phyloP scores from a whole-genome alignment of 2,113 vertebrate species.

The Phodopus roborovskii region DNA sequence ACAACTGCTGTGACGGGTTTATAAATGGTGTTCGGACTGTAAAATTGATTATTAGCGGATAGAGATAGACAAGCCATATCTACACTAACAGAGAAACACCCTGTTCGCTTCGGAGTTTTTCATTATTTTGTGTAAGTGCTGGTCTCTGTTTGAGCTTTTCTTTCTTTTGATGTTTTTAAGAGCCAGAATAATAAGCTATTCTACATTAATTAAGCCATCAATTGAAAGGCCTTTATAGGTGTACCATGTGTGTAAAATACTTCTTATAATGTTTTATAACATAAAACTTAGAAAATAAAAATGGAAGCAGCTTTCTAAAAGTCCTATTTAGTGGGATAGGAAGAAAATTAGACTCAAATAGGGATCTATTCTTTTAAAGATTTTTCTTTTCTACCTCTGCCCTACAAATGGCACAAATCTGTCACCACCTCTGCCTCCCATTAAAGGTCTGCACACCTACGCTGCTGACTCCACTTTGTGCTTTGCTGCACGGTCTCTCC shows the following conservation, averaged over 20 bases:
- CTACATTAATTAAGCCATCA: neutral
- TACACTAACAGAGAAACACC: neutral
- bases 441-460: rapidly evolving
- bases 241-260: neutral
- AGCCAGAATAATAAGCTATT: neutral
- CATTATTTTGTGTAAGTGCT: neutral
- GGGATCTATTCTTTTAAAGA: neutral
- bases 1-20: neutral
- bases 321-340: neutral
- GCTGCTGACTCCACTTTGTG: neutral
- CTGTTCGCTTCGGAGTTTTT: neutral
- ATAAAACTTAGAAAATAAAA: neutral
- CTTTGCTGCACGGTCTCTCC: neutral
- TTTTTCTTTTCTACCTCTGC: neutral
- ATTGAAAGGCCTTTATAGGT: neutral
- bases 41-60: neutral
- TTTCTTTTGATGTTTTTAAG: neutral
- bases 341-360: slow-evolving; percentile 30
- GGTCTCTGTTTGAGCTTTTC: slow-evolving; percentile 23
- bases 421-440: neutral
- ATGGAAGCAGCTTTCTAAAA: slow-evolving; percentile 11
- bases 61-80: neutral
- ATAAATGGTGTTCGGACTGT: neutral
- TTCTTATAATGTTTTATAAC: neutral
- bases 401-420: neutral